Percentiles rank a stretch among this genome's conserved stretches.
Conservation (phyloP, 2,888 invertebrate species). For the Trichogramma evanescens region DNA sequence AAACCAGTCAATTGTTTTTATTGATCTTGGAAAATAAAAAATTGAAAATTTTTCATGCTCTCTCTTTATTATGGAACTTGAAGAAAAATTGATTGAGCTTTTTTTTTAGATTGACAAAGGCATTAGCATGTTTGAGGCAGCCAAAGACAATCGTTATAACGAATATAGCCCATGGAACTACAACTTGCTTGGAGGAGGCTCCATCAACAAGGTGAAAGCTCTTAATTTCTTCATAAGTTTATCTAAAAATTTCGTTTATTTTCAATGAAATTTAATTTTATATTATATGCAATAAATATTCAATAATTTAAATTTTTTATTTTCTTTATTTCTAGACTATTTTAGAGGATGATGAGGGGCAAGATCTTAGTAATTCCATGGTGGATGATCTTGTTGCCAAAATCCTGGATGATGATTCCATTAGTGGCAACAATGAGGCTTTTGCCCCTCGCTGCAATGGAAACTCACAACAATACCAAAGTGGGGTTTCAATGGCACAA, state of each 20-base stretch:
- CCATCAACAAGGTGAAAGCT: slow-evolving; percentile 30
- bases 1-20: slow-evolving; percentile 1
- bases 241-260: not conserved
- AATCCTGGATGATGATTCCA: slow-evolving; percentile 57
- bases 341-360: slow-evolving; percentile 41
- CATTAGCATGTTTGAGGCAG: slow-evolving; percentile 40
- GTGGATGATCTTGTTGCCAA: slow-evolving; percentile 61
- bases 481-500: slow-evolving; percentile 18
- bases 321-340: slow-evolving; percentile 30
- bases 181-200: slow-evolving; percentile 33
- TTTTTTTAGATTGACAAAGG: slow-evolving; percentile 33
- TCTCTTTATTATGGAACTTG: not conserved
- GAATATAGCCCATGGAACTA: slow-evolving; percentile 42
- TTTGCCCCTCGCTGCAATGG: slow-evolving; percentile 35
- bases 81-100: not conserved
- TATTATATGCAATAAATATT: not conserved
- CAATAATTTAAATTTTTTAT: not conserved
- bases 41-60: not conserved
- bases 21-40: not conserved
- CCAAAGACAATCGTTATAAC: slow-evolving; percentile 34
- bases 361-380: slow-evolving; percentile 53
- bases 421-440: slow-evolving; percentile 29
- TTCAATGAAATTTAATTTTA: not conserved
- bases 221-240: not conserved
- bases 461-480: slow-evolving; percentile 25